Evolutionary conservation across 2,888 invertebrate species (phyloP).

Genomic region (Cantharis nigra): DNA sequence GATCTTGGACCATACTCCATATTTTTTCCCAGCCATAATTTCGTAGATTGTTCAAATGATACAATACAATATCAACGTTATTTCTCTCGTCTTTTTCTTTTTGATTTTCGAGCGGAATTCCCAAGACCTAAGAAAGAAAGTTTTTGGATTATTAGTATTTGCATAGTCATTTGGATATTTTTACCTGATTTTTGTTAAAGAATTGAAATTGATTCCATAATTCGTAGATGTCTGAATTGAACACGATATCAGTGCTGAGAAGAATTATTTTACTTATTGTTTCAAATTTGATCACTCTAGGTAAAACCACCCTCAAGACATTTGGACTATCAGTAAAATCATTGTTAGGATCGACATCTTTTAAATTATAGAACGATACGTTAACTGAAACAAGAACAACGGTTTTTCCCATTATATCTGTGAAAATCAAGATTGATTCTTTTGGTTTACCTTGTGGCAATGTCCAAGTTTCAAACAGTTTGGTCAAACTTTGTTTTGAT

Average conservation of each 20-base stretch:
- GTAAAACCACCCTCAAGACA: not conserved
- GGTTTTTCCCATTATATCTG: not conserved
- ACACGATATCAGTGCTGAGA: slow-evolving; percentile 84
- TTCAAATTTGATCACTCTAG: slow-evolving; percentile 28
- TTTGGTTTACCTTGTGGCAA: not conserved
- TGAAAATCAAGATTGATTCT: not conserved
- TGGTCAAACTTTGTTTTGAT: not conserved
- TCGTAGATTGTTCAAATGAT: slow-evolving; percentile 74
- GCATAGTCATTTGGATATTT: not conserved
- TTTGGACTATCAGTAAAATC: not conserved
- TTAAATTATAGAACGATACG: not conserved
- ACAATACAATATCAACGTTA: slow-evolving; percentile 82
- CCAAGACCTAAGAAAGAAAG: slow-evolving; percentile 66
- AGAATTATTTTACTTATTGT: slow-evolving; percentile 74
- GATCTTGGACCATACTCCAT: slow-evolving; percentile 76
- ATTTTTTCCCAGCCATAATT: slow-evolving; percentile 70
- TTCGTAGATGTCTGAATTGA: slow-evolving; percentile 78
- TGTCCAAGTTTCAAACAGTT: not conserved
- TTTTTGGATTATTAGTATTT: no score
- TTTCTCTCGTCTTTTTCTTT: slow-evolving; percentile 49
- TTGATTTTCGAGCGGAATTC: slow-evolving; percentile 77
- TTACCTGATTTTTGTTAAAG: slow-evolving; percentile 70
- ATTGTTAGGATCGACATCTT: not conserved
- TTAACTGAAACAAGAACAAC: not conserved
- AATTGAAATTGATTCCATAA: slow-evolving; percentile 79